A percentile compares a stretch with the other conserved stretches of the same genome.
Evolutionary conservation across 2,113 vertebrate species (phyloP).

Genomic region (Bambusicola thoracicus): DNA sequence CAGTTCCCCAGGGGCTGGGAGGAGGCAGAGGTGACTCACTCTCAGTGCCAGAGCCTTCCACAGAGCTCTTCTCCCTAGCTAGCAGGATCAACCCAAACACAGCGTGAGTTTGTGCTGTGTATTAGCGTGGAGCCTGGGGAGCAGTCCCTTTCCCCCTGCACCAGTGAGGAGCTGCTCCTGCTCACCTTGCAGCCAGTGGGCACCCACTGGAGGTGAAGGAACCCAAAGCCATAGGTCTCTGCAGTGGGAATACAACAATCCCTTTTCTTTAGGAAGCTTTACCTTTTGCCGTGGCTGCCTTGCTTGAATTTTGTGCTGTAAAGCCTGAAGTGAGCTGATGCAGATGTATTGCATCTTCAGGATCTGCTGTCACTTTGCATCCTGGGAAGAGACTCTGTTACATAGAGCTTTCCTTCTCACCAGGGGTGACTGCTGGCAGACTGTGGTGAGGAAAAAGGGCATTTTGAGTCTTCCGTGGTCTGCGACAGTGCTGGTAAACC

Average conservation of each 20-base stretch:
- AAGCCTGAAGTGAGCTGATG: background rate
- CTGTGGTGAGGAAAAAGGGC: too few species aligned
- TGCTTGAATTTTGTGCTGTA: background rate
- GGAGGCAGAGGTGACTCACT: background rate
- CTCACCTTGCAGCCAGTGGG: fast-evolving
- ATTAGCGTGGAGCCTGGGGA: background rate
- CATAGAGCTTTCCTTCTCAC: background rate
- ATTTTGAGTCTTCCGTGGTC: background rate
- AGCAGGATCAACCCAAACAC: background rate
- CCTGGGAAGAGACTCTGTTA: background rate
- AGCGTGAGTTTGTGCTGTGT: fast-evolving
- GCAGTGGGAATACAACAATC: background rate
- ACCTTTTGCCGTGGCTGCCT: background rate
- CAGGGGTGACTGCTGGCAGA: too few species aligned
- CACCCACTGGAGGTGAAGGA: background rate
- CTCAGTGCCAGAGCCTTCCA: fast-evolving
- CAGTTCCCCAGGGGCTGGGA: background rate
- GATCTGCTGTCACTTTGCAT: background rate
- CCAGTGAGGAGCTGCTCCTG: background rate
- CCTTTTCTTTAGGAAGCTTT: background rate
- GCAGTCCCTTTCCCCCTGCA: fast-evolving
- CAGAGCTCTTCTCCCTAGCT: background rate
- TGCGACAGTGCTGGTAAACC: background rate
- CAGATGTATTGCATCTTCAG: background rate
- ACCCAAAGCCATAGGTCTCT: background rate